These are phyloP conservation scores for Synanthedon vespiformis DNA, from an alignment of 2,888 invertebrate species.

Conservation along the genomic window DNA sequence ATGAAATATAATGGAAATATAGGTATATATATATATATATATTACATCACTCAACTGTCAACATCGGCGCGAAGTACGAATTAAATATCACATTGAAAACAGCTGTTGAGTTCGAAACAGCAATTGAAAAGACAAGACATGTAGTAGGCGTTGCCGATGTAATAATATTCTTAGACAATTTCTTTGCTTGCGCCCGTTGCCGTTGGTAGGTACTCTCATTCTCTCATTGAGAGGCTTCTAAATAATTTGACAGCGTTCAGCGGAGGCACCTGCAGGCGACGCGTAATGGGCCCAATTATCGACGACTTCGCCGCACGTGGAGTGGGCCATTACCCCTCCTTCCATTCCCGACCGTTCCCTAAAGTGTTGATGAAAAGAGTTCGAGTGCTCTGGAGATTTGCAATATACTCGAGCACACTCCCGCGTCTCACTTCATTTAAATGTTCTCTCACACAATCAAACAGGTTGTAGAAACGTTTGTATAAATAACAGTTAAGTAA, in stretches of 20 bases:
- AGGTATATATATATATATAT: too few species aligned
- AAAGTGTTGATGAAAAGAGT: conserved; percentile 19
- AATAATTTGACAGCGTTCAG: conserved; percentile 33
- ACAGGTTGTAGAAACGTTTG: too few species aligned
- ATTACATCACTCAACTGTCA: too few species aligned
- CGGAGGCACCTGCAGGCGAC: conserved; percentile 41
- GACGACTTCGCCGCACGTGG: conserved; percentile 35
- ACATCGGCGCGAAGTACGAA: too few species aligned
- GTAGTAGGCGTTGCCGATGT: too few species aligned
- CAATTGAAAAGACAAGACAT: too few species aligned
- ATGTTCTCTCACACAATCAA: not conserved
- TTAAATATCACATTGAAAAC: too few species aligned
- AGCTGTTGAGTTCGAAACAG: too few species aligned
- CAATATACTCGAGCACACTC: conserved; percentile 1
- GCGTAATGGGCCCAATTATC: conserved; percentile 59
- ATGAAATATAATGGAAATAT: too few species aligned
- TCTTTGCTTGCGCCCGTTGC: not conserved
- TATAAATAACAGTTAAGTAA: too few species aligned
- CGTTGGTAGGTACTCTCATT: too few species aligned
- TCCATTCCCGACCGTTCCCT: conserved; percentile 21
- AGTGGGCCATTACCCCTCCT: conserved; percentile 37
- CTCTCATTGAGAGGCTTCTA: conserved; percentile 20
- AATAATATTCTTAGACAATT: too few species aligned
- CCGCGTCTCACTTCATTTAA: not conserved
- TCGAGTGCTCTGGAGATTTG: conserved; percentile 10